These are phyloP conservation scores for Echinops telfairi DNA, from an alignment of 2,113 vertebrate species.

Conservation along the genomic window DNA sequence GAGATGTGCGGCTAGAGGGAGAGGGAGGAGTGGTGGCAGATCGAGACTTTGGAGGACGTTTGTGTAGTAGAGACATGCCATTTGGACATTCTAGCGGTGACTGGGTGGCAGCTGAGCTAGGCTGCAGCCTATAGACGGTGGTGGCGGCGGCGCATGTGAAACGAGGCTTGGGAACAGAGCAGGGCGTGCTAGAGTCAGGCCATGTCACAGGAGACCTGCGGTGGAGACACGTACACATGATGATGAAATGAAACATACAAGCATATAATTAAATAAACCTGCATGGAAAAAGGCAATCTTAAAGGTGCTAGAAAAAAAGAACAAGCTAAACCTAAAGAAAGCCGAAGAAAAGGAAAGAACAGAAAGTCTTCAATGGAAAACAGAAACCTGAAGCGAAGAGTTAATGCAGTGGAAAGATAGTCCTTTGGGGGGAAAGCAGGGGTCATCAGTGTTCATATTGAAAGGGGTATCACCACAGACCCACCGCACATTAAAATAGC, in stretches of 20 bases:
- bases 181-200: neutral
- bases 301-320: neutral
- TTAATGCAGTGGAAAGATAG: neutral
- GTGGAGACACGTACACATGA: too few relatives aligned
- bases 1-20: neutral
- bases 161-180: neutral
- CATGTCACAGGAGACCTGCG: too few relatives aligned
- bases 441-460: neutral
- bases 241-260: neutral
- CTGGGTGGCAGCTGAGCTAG: neutral
- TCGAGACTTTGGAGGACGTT: neutral
- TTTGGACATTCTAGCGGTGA: neutral
- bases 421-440: too few relatives aligned
- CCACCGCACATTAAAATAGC: neutral
- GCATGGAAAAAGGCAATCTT: neutral
- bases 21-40: neutral
- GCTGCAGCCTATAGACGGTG: neutral
- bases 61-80: neutral
- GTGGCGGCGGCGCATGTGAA: too few relatives aligned
- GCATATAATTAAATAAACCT: neutral
- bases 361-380: neutral
- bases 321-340: constrained; percentile 17
- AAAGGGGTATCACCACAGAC: neutral
- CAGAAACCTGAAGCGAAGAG: constrained; percentile 5
- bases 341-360: neutral